Percentiles rank a stretch among this genome's conserved stretches.
Conservation (phyloP, 2,113 vertebrate species). For the Pao palembangensis region DNA sequence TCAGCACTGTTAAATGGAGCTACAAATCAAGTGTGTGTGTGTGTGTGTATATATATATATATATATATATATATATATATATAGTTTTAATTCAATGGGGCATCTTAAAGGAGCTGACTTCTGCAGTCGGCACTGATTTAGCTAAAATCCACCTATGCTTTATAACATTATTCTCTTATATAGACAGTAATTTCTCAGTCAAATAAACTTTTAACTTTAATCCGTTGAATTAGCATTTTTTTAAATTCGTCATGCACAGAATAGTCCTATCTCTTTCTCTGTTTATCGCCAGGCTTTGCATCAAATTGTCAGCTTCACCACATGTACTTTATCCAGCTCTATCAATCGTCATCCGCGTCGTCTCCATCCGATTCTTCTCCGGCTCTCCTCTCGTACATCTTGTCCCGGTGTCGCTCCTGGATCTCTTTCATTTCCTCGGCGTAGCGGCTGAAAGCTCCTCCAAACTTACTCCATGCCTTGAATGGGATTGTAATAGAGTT, state of each 20-base stretch:
- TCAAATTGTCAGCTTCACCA: conserved; percentile 55
- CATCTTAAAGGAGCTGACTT: conserved; percentile 62
- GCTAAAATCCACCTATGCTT: conserved; percentile 68
- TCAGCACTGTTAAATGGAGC: conserved; percentile 58
- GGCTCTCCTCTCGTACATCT: conserved; percentile 84
- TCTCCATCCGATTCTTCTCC: conserved; percentile 91
- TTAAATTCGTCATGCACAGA: conserved; percentile 73
- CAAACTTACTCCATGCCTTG: conserved; percentile 97
- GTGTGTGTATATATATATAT: conserved; percentile 41
- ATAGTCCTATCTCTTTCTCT: conserved; percentile 50
- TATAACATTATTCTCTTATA: conserved; percentile 67
- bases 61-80: conserved; percentile 10
- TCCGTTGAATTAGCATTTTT: conserved; percentile 65
- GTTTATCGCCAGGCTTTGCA: conserved; percentile 60
- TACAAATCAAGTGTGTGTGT: conserved; percentile 55
- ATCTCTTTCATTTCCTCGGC: conserved; percentile 98
- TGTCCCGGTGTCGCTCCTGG: conserved; percentile 91
- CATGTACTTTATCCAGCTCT: conserved; percentile 14
- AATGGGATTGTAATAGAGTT: conserved; percentile 96
- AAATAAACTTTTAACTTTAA: conserved; percentile 64
- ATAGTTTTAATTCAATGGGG: conserved; percentile 37
- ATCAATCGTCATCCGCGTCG: conserved; percentile 92
- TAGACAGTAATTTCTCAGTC: conserved; percentile 75
- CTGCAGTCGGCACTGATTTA: conserved; percentile 60
- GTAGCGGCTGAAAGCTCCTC: conserved; percentile 91